Evolutionary conservation across 2,797 vertebrate genomes (phyloP), one percentile per base, ranked within the genome.

Genomic region (Philypnodon macrostomus): DNA sequence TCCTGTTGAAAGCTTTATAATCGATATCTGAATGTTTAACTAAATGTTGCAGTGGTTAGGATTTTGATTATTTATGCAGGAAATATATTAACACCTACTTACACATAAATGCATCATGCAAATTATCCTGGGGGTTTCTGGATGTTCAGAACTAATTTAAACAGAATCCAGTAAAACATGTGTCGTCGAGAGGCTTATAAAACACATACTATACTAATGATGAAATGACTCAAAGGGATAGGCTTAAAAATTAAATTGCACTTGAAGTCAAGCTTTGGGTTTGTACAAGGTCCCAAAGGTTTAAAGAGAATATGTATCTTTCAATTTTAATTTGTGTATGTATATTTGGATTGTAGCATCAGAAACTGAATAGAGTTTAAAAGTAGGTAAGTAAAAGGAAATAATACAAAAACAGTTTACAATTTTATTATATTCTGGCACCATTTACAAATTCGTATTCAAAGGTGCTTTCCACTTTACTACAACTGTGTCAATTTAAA

Each of bases 401-500:
- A n/a, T n/a, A n/a, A n/a, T n/a, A n/a, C 34, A 9, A 18, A 36
- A 36, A 17, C 0, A 37, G 5, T 37, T 11, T 5, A 3, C 18
- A 37, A 37, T 19, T 5, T 5, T 4, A 7, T 37, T 18, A 37
- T 23, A 21, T 23, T 17, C 36, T 38, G 4, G 19, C 13, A 8
- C 7, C 5, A 11, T 12, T 36, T 7, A 39, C 8, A 13, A 4
- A 39, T 39, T 39, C 13, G 37, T 39, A 39, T 39, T 39, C 37
- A 39, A 39, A 56, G 33, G 46, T 21, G 15, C 47, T 53, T 58
- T 41, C 34, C 18, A 21, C 34, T 50, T 32, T 65, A 40, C 45
- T 29, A 57, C 53, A 70, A 47, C 61, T 47, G 35, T 47, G 58
- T 70, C 46, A 57, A 32, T 56, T 70, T 65, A 73, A 68, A 73